A percentile compares a stretch with the other conserved stretches of the same genome.
These are phyloP conservation scores for Puma concolor DNA, from an alignment of 2,113 vertebrate genomes.

Conservation along the genomic window DNA sequence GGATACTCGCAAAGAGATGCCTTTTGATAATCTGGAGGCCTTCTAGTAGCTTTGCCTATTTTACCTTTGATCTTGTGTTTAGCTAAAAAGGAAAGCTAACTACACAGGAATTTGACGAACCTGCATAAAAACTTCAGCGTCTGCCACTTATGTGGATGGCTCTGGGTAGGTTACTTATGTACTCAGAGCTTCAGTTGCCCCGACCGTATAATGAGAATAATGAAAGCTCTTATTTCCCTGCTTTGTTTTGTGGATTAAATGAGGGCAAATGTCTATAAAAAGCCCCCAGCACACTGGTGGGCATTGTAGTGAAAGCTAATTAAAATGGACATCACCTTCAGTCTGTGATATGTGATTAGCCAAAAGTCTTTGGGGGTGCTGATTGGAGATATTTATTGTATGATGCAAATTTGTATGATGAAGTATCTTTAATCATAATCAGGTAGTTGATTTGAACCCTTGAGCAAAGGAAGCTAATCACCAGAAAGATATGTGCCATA, in stretches of 20 bases:
- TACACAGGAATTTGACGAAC: not conserved
- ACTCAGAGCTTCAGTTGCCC: not conserved
- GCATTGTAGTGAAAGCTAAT: not conserved
- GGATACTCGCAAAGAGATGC: not conserved
- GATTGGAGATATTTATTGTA: not conserved
- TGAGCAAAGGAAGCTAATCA: slow-evolving; percentile 7
- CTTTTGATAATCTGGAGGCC: not conserved
- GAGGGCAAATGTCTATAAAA: not conserved
- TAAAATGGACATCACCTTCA: not conserved
- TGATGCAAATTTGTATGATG: not conserved
- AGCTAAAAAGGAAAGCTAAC: slow-evolving; percentile 32
- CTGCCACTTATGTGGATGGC: not conserved
- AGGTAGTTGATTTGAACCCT: not conserved
- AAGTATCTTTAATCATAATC: slow-evolving; percentile 28
- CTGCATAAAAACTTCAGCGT: not conserved
- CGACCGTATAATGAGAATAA: not conserved
- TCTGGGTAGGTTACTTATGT: not conserved
- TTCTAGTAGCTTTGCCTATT: slow-evolving; percentile 2
- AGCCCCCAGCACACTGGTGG: not conserved
- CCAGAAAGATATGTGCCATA: not conserved
- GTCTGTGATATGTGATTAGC: not conserved
- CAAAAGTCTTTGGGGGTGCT: not conserved
- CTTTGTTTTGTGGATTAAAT: not conserved
- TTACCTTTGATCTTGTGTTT: slow-evolving; percentile 29
- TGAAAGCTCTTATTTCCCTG: not conserved